Evolutionary conservation across 2,888 invertebrate species (phyloP).

Genomic region (Lucinisca nassula): DNA sequence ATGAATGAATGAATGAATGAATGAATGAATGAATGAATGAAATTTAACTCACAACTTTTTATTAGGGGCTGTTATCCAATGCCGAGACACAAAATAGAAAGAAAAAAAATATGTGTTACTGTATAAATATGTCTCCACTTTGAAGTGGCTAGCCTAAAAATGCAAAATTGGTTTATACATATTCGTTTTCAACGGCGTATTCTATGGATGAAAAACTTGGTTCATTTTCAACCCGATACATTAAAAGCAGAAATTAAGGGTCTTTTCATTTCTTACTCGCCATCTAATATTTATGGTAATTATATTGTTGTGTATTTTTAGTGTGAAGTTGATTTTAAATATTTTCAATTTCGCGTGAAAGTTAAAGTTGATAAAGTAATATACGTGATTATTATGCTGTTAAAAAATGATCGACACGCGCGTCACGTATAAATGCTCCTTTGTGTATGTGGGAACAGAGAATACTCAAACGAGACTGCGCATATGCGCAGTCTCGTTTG

Average conservation of each 20-base stretch:
- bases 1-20: background rate
- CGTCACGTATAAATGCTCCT: too few relatives aligned
- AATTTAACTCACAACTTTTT: too few relatives aligned
- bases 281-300: background rate
- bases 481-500: too few relatives aligned
- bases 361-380: background rate
- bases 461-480: too few relatives aligned
- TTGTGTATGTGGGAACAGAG: too few relatives aligned
- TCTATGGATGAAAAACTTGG: background rate
- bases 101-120: too few relatives aligned
- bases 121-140: too few relatives aligned
- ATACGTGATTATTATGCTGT: background rate
- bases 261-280: background rate
- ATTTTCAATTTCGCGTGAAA: background rate
- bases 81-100: too few relatives aligned
- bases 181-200: background rate
- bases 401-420: too few relatives aligned
- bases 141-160: too few relatives aligned
- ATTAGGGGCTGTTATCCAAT: too few relatives aligned
- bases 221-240: background rate
- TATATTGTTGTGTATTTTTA: background rate
- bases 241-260: background rate
- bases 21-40: background rate
- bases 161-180: too few relatives aligned
- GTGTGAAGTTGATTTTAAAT: slow-evolving; percentile 9